These are phyloP conservation scores for Xylophagus ater DNA, from an alignment of 2,888 invertebrate genomes.

Conservation along the genomic window DNA sequence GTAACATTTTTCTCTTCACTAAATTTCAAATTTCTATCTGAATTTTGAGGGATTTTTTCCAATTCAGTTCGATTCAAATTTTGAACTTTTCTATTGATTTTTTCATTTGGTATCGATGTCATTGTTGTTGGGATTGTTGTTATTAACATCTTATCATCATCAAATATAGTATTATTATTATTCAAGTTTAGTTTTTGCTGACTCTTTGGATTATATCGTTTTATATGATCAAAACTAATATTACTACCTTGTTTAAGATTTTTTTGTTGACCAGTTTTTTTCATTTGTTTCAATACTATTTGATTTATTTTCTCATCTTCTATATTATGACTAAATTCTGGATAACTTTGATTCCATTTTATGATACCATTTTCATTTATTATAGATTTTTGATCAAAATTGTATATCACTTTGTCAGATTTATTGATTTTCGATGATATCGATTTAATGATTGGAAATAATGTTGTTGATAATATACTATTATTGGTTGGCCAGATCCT, in stretches of 20 bases:
- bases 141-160: too few species aligned
- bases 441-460: conserved; percentile 20
- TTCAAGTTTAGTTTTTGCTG: conserved; percentile 8
- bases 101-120: conserved; percentile 1
- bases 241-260: not conserved
- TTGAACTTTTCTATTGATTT: not conserved
- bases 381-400: conserved; percentile 9
- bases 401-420: conserved; percentile 16
- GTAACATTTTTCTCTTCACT: conserved; percentile 12
- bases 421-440: conserved; percentile 16
- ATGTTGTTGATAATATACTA: conserved; percentile 28
- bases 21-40: conserved; percentile 13
- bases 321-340: conserved; percentile 5
- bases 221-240: not conserved
- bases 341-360: conserved; percentile 14
- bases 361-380: conserved; percentile 15
- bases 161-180: too few species aligned
- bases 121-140: conserved; percentile 3
- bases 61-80: not conserved
- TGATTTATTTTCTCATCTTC: too few species aligned
- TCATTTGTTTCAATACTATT: too few species aligned
- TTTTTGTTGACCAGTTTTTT: not conserved
- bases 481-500: too few species aligned
- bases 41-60: not conserved
- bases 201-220: conserved; percentile 3